Base-by-base conservation (phyloP, 2,113 vertebrate species). In the Papio anubis region DNA sequence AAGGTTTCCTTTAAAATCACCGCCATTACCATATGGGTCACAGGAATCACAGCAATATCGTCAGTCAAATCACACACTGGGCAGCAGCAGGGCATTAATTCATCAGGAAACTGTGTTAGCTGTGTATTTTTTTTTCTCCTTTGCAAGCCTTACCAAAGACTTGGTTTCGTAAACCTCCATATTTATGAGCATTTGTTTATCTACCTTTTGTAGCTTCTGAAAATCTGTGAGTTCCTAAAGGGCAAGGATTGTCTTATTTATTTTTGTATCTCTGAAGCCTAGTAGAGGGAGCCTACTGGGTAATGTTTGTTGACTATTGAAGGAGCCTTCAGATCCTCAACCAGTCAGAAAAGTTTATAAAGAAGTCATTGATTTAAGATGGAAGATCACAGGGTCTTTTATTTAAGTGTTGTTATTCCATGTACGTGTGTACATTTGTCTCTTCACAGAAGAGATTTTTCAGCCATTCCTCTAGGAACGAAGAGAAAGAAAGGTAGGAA, bases 41-140 rank as follows among this genome's bases (percentile, higher is more conserved):
- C n/a, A 30, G 32, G 9, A 50, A 45, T 8, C 4, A 45, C 32
- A 59, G 25, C 21, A 1, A 40, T 3, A 38, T 0, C 20, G 25
- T 27, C 30, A 35, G 89, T 80, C 35, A 87, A 68, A 48, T 21
- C 11, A 68, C 50, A 48, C 38, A 48, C 13, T 1, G 3, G 43
- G 2, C 12, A 61, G 2, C 12, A 61, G 20, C 0, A 4, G 16
- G 27, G 38, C 25, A 88, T 43, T 52, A 72, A 83, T 23, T 88
- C 75, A 88, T 88, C 21, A 66, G 20, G 66, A 81, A 17, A 83
- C 72, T 55, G 1, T 7, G 8, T 23, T 83, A n/a, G 13, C 35
- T n/a, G 5, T 45, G 13, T 64, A 0, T 45, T 21, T 35, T 68
- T 57, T 70, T 10, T 16, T 27, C 16, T 68, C 3, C 16, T 70